Evolutionary conservation across 2,113 vertebrate species (phyloP).

Genomic region (Xiphophorus couchianus): DNA sequence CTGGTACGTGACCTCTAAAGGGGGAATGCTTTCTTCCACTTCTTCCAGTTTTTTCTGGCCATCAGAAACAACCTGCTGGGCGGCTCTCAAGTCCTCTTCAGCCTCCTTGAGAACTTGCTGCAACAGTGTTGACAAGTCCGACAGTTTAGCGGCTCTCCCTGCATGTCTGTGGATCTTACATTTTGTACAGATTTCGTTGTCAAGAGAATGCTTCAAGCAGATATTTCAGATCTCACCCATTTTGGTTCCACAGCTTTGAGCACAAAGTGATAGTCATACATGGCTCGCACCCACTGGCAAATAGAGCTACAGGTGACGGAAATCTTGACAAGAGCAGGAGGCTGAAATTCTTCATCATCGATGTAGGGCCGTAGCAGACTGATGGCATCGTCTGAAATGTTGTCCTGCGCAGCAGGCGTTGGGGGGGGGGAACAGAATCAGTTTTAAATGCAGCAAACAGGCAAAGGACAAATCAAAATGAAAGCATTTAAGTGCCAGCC

Average conservation of each 20-base stretch:
- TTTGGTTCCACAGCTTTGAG: conserved; percentile 88
- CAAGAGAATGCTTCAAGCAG: neutral
- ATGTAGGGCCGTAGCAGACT: conserved; percentile 90
- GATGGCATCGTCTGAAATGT: conserved; percentile 88
- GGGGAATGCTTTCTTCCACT: conserved; percentile 83
- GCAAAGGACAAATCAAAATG: neutral
- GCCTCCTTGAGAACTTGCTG: conserved; percentile 86
- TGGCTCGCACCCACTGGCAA: conserved; percentile 94
- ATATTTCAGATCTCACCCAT: conserved; percentile 76
- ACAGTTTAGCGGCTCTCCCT: neutral
- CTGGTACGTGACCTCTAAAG: conserved; percentile 85
- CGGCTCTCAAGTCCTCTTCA: conserved; percentile 85
- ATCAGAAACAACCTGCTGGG: conserved; percentile 83
- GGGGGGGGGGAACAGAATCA: neutral
- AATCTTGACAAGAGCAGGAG: conserved; percentile 87
- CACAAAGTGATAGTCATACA: conserved; percentile 92
- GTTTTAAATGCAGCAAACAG: conserved; percentile 1
- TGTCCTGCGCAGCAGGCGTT: conserved; percentile 79
- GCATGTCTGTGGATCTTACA: neutral
- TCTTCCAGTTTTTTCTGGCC: conserved; percentile 81
- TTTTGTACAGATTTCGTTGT: neutral
- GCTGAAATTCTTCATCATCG: conserved; percentile 91
- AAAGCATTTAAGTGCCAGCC: too few species aligned
- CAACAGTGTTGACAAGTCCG: conserved; percentile 7
- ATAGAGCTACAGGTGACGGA: conserved; percentile 94